Conservation (phyloP, 23 tunicate genomes). For the Aplidium turbinatum region DNA sequence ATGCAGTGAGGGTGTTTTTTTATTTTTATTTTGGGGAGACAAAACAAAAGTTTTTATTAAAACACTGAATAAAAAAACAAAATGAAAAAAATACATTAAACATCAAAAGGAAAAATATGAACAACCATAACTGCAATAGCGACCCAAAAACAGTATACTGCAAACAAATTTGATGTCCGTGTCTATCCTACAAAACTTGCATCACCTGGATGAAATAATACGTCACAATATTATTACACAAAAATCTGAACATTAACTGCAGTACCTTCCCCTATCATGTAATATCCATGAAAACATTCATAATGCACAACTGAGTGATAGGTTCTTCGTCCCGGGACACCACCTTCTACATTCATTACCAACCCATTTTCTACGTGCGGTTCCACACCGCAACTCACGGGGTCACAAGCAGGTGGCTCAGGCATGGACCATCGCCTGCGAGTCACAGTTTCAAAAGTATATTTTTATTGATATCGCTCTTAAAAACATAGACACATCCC, state of each 20-base stretch:
- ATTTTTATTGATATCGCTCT: not conserved
- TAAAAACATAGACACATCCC: no score
- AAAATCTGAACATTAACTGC: no score
- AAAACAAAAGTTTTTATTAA: no score
- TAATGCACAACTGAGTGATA: constrained; percentile 12
- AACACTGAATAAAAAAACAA: no score
- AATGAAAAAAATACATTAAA: no score
- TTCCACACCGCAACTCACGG: constrained; percentile 54
- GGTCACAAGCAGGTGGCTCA: constrained; percentile 34
- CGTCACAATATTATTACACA: no score
- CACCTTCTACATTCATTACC: constrained; percentile 9
- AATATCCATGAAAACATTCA: constrained; percentile 37
- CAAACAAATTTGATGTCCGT: no score
- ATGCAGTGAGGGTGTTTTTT: no score
- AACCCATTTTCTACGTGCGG: constrained; percentile 48
- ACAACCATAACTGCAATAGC: not conserved
- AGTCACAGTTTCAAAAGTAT: not conserved
- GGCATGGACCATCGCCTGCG: constrained; percentile 39
- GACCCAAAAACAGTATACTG: no score
- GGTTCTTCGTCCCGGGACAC: not conserved
- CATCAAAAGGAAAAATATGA: not conserved
- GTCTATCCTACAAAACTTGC: no score
- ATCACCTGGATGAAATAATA: no score
- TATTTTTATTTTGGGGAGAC: no score
- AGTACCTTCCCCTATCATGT: constrained; percentile 37